Conservation (phyloP, 2,113 vertebrate genomes). For the Isichthys henryi region DNA sequence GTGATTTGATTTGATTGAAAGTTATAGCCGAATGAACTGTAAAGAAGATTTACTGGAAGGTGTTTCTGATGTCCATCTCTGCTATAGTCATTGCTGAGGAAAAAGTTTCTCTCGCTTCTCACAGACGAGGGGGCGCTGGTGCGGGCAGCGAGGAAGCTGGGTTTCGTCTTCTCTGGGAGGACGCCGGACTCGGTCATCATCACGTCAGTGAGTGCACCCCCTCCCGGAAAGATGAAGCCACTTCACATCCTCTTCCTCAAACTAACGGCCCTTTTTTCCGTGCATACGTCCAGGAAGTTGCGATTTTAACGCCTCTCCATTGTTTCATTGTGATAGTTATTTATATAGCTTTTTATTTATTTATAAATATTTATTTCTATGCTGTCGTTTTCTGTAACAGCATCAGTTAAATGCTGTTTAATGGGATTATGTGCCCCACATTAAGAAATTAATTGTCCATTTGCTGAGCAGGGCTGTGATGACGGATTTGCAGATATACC, state of each 20-base stretch:
- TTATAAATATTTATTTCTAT: not conserved
- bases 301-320: not conserved
- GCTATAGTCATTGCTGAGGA: not conserved
- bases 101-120: constrained; percentile 10
- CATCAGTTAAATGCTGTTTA: not conserved
- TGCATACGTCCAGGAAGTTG: not conserved
- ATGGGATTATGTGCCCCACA: not conserved
- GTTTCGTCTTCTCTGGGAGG: constrained; percentile 88
- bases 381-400: not conserved
- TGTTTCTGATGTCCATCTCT: not conserved
- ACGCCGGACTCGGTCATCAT: constrained; percentile 91
- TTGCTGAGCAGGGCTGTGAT: not conserved
- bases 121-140: constrained; percentile 93
- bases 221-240: not conserved
- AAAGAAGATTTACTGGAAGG: not conserved
- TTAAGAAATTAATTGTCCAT: not conserved
- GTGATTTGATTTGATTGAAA: not conserved
- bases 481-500: not conserved
- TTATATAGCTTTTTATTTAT: not conserved
- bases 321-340: not conserved
- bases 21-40: not conserved
- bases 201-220: constrained; percentile 70
- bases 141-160: constrained; percentile 79
- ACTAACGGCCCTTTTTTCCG: not conserved
- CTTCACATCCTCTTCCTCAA: not conserved